Base-by-base conservation (phyloP, 1,140 invertebrate species). In the Drosophila equinoxialis region DNA sequence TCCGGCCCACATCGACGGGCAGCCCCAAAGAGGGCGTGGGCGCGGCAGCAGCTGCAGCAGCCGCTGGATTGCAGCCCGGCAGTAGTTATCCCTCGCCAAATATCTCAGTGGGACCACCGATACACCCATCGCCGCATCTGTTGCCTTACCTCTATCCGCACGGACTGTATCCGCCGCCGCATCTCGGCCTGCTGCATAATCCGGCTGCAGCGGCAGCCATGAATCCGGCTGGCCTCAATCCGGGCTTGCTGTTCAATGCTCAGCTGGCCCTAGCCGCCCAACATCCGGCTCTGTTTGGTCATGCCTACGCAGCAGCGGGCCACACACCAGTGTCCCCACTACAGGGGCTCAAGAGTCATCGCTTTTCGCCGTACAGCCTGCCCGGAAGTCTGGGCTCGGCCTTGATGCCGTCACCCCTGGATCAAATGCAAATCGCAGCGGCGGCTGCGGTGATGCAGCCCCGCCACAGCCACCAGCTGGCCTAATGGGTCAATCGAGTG, bases 111-210 rank as follows among this genome's bases (percentile, higher is more conserved):
- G 97, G 97, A 8, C 97, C 97, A 17, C 97, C 97, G 7, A 95
- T 97, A 10, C 96, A 97, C 84, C 97, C 96, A 10, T 96, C 96
- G 13, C 94, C 95, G 41, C 95, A 95, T 90, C 93, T 98, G 58
- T 93, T 98, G 75, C 97, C 97, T 65, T 98, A 98, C 93, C 94
- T 98, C 13, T 97, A 97, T 91, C 96, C 96, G 0, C 96, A 96
- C n/a, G 96, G 96, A 2, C 93, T 98, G 59, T 98, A 98, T 92
- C 96, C 95, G 14, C 94, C 96, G 58, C 96, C 96, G 7, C 95
- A 95, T 20, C 90, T 95, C 26, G 94, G 94, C 1, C 92, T 95
- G 20, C 94, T 95, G 91, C 92, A 90, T 62, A 92, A 91, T 90
- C 91, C 93, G 86, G 92, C 94, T 86, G 94, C 94, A 68, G 86